Evolutionary conservation across 2,888 invertebrate species (phyloP), one percentile per base, ranked within the genome.

Genomic region (Lypha dubia): DNA sequence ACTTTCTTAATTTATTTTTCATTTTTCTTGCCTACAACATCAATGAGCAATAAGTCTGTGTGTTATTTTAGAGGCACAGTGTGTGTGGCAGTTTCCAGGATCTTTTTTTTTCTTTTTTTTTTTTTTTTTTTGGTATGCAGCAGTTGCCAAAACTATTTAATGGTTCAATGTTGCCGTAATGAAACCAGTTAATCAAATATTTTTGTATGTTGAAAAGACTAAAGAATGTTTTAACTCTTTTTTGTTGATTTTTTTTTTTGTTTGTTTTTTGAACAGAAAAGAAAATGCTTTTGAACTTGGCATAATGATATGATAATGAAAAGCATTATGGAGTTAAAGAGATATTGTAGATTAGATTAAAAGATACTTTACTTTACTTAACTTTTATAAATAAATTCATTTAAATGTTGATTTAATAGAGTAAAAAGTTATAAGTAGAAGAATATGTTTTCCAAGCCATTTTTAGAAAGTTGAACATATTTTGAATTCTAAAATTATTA

Each of bases 141-240:
- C 51, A 70, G 62, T 79, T 79, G 53, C 71, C 63, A 65, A 79
- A 71, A 79, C 79, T 68, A 75, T 75, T 81, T 75, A 68, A 62
- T 79, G 58, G 65, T 75, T 75, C 70, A 84, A 71, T 75, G 75
- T 73, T 75, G 56, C 77, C 46, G 60, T 79, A 74, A 74, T 74
- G 79, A 79, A 84, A 84, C 84, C 71, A 79, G 84, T 84, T 80
- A 76, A 84, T 79, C 84, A 80, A 79, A 84, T 65, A 75, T 70
- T 79, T 76, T 53, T 83, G 35, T 79, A n/a, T n/a, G 46, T 58
- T 56, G 41, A 41, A 74, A 79, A 79, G 70, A 79, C 70, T 63
- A 70, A 82, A 76, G 68, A 82, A 82, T 82, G 70, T 76, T 77
- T 81, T 51, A 13, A 20, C 11, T 62, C 13, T 15, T 44, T 68